Evolutionary conservation across 1,140 invertebrate genomes (phyloP).

Genomic region (Bombus sylvicola): DNA sequence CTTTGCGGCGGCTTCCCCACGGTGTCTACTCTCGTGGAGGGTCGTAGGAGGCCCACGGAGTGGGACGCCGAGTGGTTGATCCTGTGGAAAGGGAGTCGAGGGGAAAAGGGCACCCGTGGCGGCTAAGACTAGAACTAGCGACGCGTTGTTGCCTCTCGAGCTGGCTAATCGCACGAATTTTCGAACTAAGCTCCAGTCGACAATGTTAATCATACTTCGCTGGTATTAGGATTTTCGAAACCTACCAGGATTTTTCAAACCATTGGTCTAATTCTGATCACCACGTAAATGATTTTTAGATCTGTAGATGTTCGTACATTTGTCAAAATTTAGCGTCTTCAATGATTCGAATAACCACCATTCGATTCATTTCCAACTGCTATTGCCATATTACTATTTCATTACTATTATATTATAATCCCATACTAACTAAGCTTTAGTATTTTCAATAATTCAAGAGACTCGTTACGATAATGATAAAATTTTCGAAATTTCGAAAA

Average conservation of each 20-base stretch:
- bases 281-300: not conserved
- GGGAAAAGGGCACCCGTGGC: not conserved
- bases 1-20: conserved; percentile 34
- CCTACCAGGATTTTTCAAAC: not conserved
- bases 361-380: too few species aligned
- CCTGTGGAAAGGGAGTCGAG: conserved; percentile 15
- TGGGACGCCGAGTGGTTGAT: conserved; percentile 33
- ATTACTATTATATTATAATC: too few species aligned
- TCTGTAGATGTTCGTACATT: too few species aligned
- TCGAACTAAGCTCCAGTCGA: not conserved
- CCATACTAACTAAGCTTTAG: too few species aligned
- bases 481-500: too few species aligned
- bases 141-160: not conserved
- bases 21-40: conserved; percentile 51
- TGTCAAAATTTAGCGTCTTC: too few species aligned
- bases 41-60: conserved; percentile 47
- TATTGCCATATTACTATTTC: too few species aligned
- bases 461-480: too few species aligned
- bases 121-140: conserved; percentile 28
- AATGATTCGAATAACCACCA: too few species aligned
- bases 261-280: not conserved
- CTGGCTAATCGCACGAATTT: conserved; percentile 23
- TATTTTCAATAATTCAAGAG: too few species aligned
- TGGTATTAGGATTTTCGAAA: not conserved
- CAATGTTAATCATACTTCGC: not conserved